phyloP scores from a whole-genome alignment of 2,888 invertebrate genomes.

The Portevinia maculata region DNA sequence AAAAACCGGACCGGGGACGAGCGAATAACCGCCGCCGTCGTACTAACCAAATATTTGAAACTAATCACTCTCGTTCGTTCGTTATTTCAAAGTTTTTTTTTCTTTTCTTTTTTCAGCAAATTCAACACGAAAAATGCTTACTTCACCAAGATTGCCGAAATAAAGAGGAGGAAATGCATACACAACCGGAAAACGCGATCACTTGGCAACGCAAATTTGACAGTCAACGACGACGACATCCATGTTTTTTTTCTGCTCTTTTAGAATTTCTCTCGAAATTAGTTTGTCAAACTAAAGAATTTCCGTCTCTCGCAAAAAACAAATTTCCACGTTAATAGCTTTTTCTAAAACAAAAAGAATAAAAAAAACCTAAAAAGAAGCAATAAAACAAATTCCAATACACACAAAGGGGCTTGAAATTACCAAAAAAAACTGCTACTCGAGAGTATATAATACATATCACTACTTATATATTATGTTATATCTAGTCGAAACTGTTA shows the following conservation, averaged over 20 bases:
- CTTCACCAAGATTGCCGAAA: constrained; percentile 23
- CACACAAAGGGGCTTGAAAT: constrained; percentile 69
- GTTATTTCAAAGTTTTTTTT: too few relatives aligned
- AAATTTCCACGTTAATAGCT: constrained; percentile 44
- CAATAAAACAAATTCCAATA: constrained; percentile 43
- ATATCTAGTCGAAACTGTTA: constrained; percentile 65
- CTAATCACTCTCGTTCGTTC: constrained; percentile 42
- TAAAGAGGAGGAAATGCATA: constrained; percentile 52
- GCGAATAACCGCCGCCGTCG: constrained; percentile 12
- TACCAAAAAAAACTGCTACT: constrained; percentile 54
- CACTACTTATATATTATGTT: constrained; percentile 50
- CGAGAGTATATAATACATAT: constrained; percentile 39
- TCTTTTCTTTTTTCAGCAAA: constrained; percentile 25
- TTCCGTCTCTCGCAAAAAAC: constrained; percentile 28
- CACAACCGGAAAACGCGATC: constrained; percentile 66
- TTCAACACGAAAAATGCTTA: constrained; percentile 32
- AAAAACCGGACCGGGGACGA: constrained; percentile 52
- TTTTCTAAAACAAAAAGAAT: constrained; percentile 24
- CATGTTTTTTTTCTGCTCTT: constrained; percentile 31
- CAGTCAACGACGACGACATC: constrained; percentile 23
- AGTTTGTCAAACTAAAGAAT: constrained; percentile 31
- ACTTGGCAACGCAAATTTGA: constrained; percentile 62
- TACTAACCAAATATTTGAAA: constrained; percentile 38
- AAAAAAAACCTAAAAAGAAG: constrained; percentile 24
- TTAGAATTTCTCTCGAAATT: background rate